Conservation (phyloP, 2,113 vertebrate species). For the Mesoclemmys tuberculata region DNA sequence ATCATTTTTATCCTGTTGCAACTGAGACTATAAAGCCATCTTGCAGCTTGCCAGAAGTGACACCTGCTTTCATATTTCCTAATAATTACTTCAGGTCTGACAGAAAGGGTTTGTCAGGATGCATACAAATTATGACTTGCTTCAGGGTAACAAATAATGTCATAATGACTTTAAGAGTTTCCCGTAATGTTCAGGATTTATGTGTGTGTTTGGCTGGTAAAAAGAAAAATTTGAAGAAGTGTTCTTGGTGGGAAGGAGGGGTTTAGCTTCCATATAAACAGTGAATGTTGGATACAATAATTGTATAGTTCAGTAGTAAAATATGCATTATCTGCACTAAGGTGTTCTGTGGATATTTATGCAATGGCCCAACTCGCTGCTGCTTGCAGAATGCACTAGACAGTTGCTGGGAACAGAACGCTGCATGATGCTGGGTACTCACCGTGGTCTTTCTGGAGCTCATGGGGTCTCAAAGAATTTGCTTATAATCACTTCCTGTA, state of each 20-base stretch:
- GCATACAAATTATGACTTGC: constrained; percentile 59
- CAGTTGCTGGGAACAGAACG: background rate
- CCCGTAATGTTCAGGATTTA: constrained; percentile 30
- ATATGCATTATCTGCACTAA: background rate
- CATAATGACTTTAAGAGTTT: constrained; percentile 60
- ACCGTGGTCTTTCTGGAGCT: background rate
- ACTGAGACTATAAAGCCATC: constrained; percentile 65
- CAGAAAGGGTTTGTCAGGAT: constrained; percentile 64
- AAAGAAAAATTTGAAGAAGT: background rate
- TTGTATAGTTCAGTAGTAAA: background rate
- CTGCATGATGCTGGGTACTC: background rate
- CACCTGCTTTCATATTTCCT: constrained; percentile 77
- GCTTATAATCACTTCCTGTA: background rate
- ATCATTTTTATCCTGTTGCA: constrained; percentile 67
- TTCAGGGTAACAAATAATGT: constrained; percentile 67
- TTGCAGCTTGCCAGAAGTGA: constrained; percentile 69
- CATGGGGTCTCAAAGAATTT: background rate
- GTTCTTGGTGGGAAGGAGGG: background rate
- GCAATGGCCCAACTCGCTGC: background rate
- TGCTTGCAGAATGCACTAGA: background rate
- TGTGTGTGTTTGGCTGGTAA: constrained; percentile 26
- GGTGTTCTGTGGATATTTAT: constrained; percentile 18
- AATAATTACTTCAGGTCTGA: constrained; percentile 77
- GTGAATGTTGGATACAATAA: background rate
- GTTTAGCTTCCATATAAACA: background rate